Percentiles rank a stretch among this genome's conserved stretches.
Conservation (phyloP, 1,140 invertebrate genomes). For the Sinonovacula constricta region DNA sequence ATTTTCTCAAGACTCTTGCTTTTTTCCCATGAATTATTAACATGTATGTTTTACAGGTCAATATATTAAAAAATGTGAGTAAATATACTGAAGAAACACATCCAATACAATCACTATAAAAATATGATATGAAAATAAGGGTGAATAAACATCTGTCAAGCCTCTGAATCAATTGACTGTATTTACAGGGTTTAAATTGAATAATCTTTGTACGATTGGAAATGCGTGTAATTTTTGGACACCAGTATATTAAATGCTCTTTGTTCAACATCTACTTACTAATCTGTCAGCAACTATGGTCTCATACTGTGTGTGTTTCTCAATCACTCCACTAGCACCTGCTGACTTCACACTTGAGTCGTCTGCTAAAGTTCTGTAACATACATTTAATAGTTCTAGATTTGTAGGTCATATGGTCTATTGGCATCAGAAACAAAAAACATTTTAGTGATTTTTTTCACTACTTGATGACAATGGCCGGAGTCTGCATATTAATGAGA, state of each 20-base stretch:
- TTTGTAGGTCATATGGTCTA: neutral
- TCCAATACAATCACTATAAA: neutral
- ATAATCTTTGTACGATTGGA: too few relatives aligned
- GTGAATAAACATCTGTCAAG: neutral
- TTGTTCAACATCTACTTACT: slow-evolving; percentile 15
- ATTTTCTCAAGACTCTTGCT: too few relatives aligned
- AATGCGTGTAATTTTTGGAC: neutral
- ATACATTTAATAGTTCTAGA: neutral
- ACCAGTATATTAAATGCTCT: neutral
- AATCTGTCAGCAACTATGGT: slow-evolving; percentile 38
- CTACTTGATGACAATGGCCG: neutral
- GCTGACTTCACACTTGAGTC: slow-evolving; percentile 9
- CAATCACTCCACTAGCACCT: neutral
- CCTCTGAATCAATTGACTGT: neutral
- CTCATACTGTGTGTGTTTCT: slow-evolving; percentile 36
- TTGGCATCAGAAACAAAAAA: neutral
- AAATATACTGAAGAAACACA: neutral
- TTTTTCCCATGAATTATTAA: too few relatives aligned
- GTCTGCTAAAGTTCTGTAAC: slow-evolving; percentile 35
- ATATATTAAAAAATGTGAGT: too few relatives aligned
- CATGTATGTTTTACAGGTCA: too few relatives aligned
- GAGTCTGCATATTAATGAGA: neutral
- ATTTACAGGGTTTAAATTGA: too few relatives aligned
- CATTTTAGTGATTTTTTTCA: neutral
- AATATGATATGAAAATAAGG: neutral